Base-by-base conservation (phyloP, 2,888 invertebrate species). In the Lottia scabra region DNA sequence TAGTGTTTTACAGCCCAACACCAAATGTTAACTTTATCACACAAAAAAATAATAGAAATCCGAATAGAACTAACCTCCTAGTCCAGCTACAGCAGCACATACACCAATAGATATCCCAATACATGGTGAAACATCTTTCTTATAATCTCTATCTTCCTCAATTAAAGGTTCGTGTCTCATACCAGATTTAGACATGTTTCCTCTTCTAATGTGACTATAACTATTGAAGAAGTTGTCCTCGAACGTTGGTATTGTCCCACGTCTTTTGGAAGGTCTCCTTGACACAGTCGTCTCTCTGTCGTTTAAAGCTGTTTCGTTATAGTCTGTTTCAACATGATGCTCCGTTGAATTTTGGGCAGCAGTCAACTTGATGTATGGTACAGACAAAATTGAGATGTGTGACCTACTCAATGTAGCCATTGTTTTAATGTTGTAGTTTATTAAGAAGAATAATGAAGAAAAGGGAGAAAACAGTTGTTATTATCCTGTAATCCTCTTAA, bases 101-200 rank as follows among this genome's bases (percentile, higher is more conserved):
- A 56, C 56, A 23, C 56, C 56, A 56, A 56, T 56, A 56, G n/a
- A 23, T 56, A 56, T 56, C 23, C 56, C 56, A 56, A 56, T 19
- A 23, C 56, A 56, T 23, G 19, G 19, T 23, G 56, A 23, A 23
- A 56, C 56, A 56, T 56, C 56, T 56, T 23, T 56, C 5, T 38
- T 6, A 38, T 38, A 38, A 56, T 56, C 56, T 56, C 56, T 56
- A 10, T 56, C 56, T 23, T 23, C 56, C 19, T 19, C 56, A 56
- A 23, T 23, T 19, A 56, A 23, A 23, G 56, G 56, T 56, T 56
- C 23, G 12, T 38, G 38, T 38, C 38, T 38, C 38, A 23, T 10
- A 19, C 23, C 56, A 23, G 56, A 23, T 23, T 56, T 56, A 56
- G 56, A 56, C 56, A 56, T 56, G 19, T 56, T 56, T 38, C 38